phyloP scores from a whole-genome alignment of 2,888 invertebrate species.

The Caenorhabditis becei region DNA sequence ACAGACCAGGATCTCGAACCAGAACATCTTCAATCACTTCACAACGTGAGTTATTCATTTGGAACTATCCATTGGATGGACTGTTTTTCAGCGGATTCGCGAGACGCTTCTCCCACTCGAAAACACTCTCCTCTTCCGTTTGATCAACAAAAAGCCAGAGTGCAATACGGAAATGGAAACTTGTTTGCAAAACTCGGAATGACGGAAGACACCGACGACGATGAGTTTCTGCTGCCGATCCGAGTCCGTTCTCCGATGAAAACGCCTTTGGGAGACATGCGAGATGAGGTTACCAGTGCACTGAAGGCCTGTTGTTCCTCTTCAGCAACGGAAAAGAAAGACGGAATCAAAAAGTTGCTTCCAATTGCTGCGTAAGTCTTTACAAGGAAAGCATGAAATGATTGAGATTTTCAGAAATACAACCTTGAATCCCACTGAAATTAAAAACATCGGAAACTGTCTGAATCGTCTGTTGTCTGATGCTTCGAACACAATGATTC shows the following conservation, averaged over 20 bases:
- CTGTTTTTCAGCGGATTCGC: conserved; percentile 24
- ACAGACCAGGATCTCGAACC: conserved; percentile 40
- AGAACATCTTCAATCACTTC: conserved; percentile 51
- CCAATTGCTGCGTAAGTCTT: conserved; percentile 41
- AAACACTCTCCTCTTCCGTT: conserved; percentile 36
- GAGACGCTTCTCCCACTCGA: conserved; percentile 46
- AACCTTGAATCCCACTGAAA: conserved; percentile 24
- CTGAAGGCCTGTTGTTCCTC: conserved; percentile 46
- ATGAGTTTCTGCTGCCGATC: conserved; percentile 47
- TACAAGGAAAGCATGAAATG: not conserved
- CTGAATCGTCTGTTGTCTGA: conserved; percentile 50
- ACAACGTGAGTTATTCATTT: not conserved
- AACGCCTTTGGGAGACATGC: conserved; percentile 19
- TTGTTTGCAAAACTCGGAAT: conserved; percentile 48
- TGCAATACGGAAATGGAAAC: conserved; percentile 43
- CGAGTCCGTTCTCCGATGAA: conserved; percentile 27
- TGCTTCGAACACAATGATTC: conserved; percentile 45
- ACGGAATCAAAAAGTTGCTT: conserved; percentile 45
- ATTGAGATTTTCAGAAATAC: conserved; percentile 24
- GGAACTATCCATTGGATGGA: too few species aligned
- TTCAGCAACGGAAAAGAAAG: conserved; percentile 41
- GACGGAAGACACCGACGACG: conserved; percentile 45
- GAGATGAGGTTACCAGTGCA: conserved; percentile 34
- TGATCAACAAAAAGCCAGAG: conserved; percentile 35
- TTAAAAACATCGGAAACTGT: conserved; percentile 53